Evolutionary conservation across 1,140 invertebrate genomes (phyloP).

Genomic region (Drosophila tropicalis): DNA sequence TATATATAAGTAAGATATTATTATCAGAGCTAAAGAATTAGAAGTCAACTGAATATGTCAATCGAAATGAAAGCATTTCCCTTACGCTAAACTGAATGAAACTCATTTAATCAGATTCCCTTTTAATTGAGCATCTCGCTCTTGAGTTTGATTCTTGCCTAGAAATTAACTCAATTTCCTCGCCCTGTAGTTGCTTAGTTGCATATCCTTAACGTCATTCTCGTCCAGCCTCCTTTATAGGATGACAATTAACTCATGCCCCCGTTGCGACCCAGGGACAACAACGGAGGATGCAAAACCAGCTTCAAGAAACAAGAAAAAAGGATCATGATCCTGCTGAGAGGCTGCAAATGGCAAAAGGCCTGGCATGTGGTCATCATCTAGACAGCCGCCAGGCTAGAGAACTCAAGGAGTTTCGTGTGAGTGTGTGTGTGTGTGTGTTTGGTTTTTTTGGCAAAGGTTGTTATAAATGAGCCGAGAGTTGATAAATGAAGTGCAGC

Average conservation of each 20-base stretch:
- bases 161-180: neutral
- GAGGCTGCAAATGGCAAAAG: constrained; percentile 21
- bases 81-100: too few relatives aligned
- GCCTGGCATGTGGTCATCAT: constrained; percentile 55
- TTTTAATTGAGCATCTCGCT: too few relatives aligned
- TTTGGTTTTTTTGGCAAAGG: constrained; percentile 50
- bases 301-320: constrained; percentile 40
- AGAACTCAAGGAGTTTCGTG: constrained; percentile 47
- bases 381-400: constrained; percentile 28
- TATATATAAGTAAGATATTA: too few relatives aligned
- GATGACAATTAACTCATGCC: constrained; percentile 60
- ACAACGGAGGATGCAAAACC: constrained; percentile 17
- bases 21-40: too few relatives aligned
- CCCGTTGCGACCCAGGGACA: constrained; percentile 53
- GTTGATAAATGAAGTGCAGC: constrained; percentile 72
- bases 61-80: too few relatives aligned
- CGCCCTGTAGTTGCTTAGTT: constrained; percentile 5
- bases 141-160: neutral
- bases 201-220: neutral
- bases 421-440: constrained; percentile 29
- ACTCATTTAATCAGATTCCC: too few relatives aligned
- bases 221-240: constrained; percentile 18
- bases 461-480: constrained; percentile 65
- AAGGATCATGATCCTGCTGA: constrained; percentile 71
- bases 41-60: too few relatives aligned